phyloP scores from a whole-genome alignment of 2,797 vertebrate genomes.

The Poecilia gillii region DNA sequence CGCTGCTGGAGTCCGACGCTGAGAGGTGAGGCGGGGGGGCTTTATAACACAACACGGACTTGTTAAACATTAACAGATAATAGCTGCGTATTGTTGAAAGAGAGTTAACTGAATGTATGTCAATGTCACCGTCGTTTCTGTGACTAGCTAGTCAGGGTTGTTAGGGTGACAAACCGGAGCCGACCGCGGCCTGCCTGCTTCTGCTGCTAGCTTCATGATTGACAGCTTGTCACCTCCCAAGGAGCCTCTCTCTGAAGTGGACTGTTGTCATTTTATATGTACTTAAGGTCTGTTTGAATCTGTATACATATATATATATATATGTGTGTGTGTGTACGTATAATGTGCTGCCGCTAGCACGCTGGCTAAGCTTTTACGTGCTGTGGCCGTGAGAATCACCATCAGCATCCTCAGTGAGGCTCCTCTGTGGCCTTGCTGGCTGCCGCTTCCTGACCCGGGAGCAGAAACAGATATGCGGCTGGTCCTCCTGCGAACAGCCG shows the following conservation, averaged over 20 bases:
- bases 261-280: neutral
- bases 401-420: conserved; percentile 36
- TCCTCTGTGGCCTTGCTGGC: conserved; percentile 33
- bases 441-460: neutral
- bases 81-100: rapidly evolving
- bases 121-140: conserved; percentile 15
- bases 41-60: neutral
- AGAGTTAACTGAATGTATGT: neutral
- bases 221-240: conserved; percentile 46
- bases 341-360: neutral
- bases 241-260: neutral
- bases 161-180: conserved; percentile 43
- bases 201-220: conserved; percentile 43
- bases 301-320: neutral
- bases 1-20: conserved; percentile 58
- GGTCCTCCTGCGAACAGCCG: neutral
- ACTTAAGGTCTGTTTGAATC: neutral
- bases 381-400: conserved; percentile 7
- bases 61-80: neutral
- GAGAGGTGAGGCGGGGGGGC: conserved; percentile 61
- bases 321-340: neutral
- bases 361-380: neutral
- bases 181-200: conserved; percentile 65
- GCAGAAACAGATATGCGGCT: neutral
- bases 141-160: conserved; percentile 35